These are phyloP conservation scores for Anarsia innoxiella DNA, from an alignment of 2,888 invertebrate genomes.

Conservation along the genomic window DNA sequence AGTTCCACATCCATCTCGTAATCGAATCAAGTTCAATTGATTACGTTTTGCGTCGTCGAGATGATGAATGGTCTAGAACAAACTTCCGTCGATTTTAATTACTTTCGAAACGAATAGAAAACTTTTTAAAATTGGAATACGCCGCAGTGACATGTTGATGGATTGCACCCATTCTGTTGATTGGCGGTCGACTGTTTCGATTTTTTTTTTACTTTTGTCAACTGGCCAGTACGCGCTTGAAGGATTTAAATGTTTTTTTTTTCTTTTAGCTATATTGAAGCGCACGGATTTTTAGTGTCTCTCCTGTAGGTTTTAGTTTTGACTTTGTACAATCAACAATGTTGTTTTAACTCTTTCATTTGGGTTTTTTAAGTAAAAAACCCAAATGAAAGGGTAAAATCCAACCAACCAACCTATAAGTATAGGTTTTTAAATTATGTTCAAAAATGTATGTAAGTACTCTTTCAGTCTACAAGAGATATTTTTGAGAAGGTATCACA, in stretches of 20 bases:
- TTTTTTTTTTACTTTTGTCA: conserved; percentile 18
- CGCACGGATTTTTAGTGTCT: too few species aligned
- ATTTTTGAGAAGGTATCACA: too few species aligned
- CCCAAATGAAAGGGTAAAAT: too few species aligned
- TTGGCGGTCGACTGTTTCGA: conserved; percentile 43
- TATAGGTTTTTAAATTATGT: too few species aligned
- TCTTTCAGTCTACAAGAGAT: too few species aligned
- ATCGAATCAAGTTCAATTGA: conserved; percentile 3
- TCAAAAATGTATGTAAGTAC: too few species aligned
- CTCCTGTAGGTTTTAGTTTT: conserved; percentile 3
- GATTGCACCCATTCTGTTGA: conserved; percentile 51
- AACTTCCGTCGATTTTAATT: conserved; percentile 32
- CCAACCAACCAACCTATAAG: too few species aligned
- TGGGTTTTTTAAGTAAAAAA: background rate
- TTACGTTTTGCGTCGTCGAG: conserved; percentile 4
- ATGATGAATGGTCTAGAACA: conserved; percentile 10
- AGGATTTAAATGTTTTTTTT: conserved; percentile 11
- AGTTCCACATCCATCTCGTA: too few species aligned
- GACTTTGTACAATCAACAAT: background rate
- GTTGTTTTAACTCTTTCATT: background rate
- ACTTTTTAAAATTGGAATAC: conserved; percentile 45
- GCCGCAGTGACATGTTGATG: conserved; percentile 43
- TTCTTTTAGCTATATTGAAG: too few species aligned
- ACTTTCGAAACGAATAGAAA: conserved; percentile 29
- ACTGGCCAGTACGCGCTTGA: conserved; percentile 8